These are phyloP conservation scores for Thereva unica DNA, from an alignment of 2,888 invertebrate species.

Conservation along the genomic window DNA sequence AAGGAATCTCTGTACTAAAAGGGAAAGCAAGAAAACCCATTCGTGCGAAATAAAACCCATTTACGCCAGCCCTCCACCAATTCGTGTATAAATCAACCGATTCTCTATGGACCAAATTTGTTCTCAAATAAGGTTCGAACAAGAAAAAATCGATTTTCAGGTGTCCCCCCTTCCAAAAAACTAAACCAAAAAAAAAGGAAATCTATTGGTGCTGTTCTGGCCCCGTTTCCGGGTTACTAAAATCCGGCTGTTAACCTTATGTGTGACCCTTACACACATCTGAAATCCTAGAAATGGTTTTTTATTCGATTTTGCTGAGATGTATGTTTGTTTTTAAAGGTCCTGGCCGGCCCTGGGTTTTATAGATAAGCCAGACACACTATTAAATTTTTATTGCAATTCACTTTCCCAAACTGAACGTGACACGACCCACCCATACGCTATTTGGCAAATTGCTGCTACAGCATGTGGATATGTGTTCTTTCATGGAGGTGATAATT, in stretches of 20 bases:
- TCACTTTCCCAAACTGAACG: too few species aligned
- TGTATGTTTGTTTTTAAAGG: too few species aligned
- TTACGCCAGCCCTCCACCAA: conserved; percentile 37
- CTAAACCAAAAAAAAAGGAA: not conserved
- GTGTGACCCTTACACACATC: conserved; percentile 18
- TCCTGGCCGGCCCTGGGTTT: too few species aligned
- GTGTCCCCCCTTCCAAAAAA: conserved; percentile 3
- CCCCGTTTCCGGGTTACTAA: conserved; percentile 27
- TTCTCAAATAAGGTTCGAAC: conserved; percentile 32
- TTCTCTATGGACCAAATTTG: conserved; percentile 37
- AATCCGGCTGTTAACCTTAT: conserved; percentile 20
- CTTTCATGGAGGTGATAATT: too few species aligned
- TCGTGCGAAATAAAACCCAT: conserved; percentile 42
- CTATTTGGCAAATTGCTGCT: too few species aligned
- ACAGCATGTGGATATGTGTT: too few species aligned
- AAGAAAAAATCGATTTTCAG: conserved; percentile 26
- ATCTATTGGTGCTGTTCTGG: conserved; percentile 4
- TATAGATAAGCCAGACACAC: too few species aligned
- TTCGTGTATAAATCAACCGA: conserved; percentile 39
- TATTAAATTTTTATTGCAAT: too few species aligned
- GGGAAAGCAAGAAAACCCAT: conserved; percentile 29
- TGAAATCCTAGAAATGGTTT: too few species aligned
- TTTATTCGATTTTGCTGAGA: too few species aligned
- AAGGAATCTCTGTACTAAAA: conserved; percentile 19
- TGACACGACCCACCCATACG: too few species aligned